These are phyloP conservation scores for Clanis bilineata DNA, from an alignment of 2,888 invertebrate genomes.

Conservation along the genomic window DNA sequence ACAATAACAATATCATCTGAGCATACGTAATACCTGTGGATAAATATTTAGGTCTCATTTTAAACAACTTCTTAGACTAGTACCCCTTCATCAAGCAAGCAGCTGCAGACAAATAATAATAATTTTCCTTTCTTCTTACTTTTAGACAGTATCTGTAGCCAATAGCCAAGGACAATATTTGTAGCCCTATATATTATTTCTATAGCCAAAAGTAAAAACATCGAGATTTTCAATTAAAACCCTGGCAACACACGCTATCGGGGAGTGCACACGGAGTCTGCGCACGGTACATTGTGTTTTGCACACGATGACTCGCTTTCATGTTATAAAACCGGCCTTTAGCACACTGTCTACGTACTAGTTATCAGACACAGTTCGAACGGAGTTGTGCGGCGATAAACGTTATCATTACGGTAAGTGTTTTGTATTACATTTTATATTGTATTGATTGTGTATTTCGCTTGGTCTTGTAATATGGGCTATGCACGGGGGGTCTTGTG, in stretches of 20 bases:
- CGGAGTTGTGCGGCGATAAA: background rate
- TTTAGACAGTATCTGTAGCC: too few relatives aligned
- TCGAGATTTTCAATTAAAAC: background rate
- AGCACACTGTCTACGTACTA: background rate
- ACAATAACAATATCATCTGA: too few relatives aligned
- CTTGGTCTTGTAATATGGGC: background rate
- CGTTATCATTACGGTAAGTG: constrained; percentile 11
- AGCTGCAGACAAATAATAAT: too few relatives aligned
- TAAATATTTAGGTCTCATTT: too few relatives aligned
- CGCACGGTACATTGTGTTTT: constrained; percentile 5
- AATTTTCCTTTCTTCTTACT: too few relatives aligned
- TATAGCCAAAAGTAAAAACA: too few relatives aligned
- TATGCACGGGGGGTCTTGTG: background rate
- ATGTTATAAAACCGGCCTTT: background rate
- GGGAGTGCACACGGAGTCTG: constrained; percentile 5
- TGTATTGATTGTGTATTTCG: background rate
- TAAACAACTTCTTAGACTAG: too few relatives aligned
- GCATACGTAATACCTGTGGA: too few relatives aligned
- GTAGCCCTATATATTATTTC: too few relatives aligned
- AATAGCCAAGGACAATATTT: too few relatives aligned
- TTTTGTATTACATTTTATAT: background rate
- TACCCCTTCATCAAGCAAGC: too few relatives aligned
- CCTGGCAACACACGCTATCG: background rate
- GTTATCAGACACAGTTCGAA: background rate
- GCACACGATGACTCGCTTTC: background rate